These are phyloP conservation scores for Chrysolina oricalcia DNA, from an alignment of 2,888 invertebrate species.

Conservation along the genomic window DNA sequence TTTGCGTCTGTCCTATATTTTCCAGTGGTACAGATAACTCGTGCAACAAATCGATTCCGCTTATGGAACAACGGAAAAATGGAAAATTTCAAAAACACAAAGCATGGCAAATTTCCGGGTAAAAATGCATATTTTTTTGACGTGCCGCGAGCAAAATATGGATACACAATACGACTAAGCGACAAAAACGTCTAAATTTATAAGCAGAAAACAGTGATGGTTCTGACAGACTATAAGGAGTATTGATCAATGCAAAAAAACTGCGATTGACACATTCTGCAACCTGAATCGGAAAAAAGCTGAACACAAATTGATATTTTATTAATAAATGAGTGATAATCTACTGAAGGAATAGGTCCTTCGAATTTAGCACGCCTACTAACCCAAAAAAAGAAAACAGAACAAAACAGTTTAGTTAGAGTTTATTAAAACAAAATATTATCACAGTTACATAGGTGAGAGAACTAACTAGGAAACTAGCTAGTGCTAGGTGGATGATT, in stretches of 20 bases:
- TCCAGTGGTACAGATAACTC: too few species aligned
- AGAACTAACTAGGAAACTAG: conserved; percentile 1
- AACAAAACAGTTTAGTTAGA: conserved; percentile 14
- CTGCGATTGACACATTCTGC: background rate
- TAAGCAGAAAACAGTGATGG: background rate
- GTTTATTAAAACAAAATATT: conserved; percentile 16
- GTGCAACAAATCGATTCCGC: too few species aligned
- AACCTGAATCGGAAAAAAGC: background rate
- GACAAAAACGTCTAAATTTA: background rate
- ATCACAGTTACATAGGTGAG: conserved; percentile 15
- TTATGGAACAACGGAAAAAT: too few species aligned
- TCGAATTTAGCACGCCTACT: background rate
- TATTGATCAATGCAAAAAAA: background rate
- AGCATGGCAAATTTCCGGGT: background rate
- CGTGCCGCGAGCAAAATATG: background rate
- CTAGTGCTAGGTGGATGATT: conserved; percentile 12
- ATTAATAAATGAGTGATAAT: background rate
- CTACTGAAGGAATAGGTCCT: background rate
- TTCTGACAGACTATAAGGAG: background rate
- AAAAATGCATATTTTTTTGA: background rate
- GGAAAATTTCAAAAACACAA: background rate
- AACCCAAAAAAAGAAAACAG: conserved; percentile 8
- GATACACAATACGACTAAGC: background rate
- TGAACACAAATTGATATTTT: background rate
- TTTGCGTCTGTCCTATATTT: too few species aligned